Evolutionary conservation across 2,797 vertebrate species (phyloP).

Genomic region (Sebastes flavidus): DNA sequence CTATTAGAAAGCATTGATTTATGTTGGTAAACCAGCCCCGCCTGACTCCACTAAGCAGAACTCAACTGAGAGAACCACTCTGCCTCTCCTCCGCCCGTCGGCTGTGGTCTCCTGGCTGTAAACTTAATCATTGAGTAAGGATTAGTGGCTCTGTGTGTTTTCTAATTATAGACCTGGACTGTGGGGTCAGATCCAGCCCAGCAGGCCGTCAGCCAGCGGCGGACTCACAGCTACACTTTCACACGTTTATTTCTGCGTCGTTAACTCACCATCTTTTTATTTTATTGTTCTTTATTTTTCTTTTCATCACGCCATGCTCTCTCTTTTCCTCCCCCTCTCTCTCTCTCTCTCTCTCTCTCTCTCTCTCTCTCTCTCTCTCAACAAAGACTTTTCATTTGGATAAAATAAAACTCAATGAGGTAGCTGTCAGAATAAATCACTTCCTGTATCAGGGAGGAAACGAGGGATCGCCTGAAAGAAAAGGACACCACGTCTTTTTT

Average conservation of each 20-base stretch:
- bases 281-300: neutral
- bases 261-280: neutral
- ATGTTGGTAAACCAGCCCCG: conserved; percentile 14
- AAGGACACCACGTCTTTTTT: conserved; percentile 32
- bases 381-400: conserved; percentile 68
- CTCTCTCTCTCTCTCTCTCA: conserved; percentile 5
- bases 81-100: conserved; percentile 17
- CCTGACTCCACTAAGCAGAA: conserved; percentile 11
- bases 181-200: conserved; percentile 62
- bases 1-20: conserved; percentile 26
- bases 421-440: conserved; percentile 79
- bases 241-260: conserved; percentile 12
- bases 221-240: conserved; percentile 35
- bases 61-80: conserved; percentile 26
- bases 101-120: conserved; percentile 59
- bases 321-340: neutral
- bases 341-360: neutral
- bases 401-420: conserved; percentile 69
- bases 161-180: conserved; percentile 80
- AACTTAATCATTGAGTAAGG: conserved; percentile 75
- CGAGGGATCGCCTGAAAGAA: conserved; percentile 47
- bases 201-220: conserved; percentile 47
- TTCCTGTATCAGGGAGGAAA: conserved; percentile 64
- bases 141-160: conserved; percentile 78
- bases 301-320: neutral